A percentile compares a stretch with the other conserved stretches of the same genome.
Conservation (phyloP, 2,888 invertebrate genomes). For the Philopedon plagiatum region DNA sequence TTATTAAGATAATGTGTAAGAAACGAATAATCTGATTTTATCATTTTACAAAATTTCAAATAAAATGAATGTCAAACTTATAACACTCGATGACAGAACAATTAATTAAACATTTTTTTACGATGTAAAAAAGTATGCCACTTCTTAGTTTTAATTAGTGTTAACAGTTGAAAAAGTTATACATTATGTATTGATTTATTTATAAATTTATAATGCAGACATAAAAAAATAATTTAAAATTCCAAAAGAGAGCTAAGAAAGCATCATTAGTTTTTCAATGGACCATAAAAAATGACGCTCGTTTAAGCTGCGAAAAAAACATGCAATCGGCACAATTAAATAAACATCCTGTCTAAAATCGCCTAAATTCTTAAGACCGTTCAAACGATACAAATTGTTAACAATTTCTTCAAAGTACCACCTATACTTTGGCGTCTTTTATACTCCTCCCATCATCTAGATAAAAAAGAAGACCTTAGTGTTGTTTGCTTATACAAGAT, state of each 20-base stretch:
- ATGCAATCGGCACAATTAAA: slow-evolving; percentile 35
- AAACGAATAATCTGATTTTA: too few species aligned
- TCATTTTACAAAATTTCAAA: too few species aligned
- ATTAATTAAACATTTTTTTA: too few species aligned
- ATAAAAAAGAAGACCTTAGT: too few species aligned
- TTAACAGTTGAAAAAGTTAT: background rate
- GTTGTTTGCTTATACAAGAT: too few species aligned
- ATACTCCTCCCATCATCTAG: too few species aligned
- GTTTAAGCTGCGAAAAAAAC: slow-evolving; percentile 30
- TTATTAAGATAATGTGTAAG: too few species aligned
- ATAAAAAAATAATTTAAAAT: slow-evolving; percentile 30
- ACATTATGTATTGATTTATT: background rate
- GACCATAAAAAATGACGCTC: slow-evolving; percentile 26
- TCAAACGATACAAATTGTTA: slow-evolving; percentile 3
- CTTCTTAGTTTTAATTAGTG: background rate
- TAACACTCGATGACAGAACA: too few species aligned
- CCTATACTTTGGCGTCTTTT: too few species aligned
- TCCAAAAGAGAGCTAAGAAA: slow-evolving; percentile 14
- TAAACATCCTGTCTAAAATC: slow-evolving; percentile 43
- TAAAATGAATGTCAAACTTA: too few species aligned
- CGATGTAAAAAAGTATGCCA: background rate
- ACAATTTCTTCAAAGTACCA: background rate
- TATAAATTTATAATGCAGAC: slow-evolving; percentile 19
- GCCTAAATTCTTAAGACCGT: slow-evolving; percentile 28
- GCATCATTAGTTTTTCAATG: slow-evolving; percentile 39